These are phyloP conservation scores for Lasioglossum zephyrum DNA, from an alignment of 2,888 invertebrate genomes.

Conservation along the genomic window DNA sequence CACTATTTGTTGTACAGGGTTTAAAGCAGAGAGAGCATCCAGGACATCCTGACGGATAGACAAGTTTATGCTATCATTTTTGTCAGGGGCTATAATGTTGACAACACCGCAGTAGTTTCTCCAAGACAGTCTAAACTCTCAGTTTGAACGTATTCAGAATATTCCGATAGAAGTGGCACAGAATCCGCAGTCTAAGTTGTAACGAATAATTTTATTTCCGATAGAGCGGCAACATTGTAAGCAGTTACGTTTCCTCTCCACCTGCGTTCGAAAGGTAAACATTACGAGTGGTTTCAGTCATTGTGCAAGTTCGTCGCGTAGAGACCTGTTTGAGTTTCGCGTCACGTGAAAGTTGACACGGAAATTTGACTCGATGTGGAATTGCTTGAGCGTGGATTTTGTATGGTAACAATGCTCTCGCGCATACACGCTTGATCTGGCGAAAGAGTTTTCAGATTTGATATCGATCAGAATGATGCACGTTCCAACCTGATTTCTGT, in stretches of 20 bases:
- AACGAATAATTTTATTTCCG: background rate
- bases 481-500: background rate
- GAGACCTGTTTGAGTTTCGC: background rate
- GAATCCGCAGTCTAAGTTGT: background rate
- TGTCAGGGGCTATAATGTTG: too few relatives aligned
- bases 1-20: too few relatives aligned
- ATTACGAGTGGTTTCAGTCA: background rate
- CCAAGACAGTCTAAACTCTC: background rate
- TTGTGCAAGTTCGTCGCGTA: conserved; percentile 5
- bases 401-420: background rate
- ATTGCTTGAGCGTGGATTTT: background rate
- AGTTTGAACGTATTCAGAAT: background rate
- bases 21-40: too few relatives aligned
- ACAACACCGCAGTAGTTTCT: too few relatives aligned
- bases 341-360: conserved; percentile 10
- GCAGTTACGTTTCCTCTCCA: background rate
- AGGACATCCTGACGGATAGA: too few relatives aligned
- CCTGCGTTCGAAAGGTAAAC: background rate
- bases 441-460: conserved; percentile 7
- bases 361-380: background rate
- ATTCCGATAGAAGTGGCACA: background rate
- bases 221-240: too few relatives aligned
- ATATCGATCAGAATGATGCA: background rate
- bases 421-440: background rate
- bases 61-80: too few relatives aligned